phyloP scores from a whole-genome alignment of 2,113 vertebrate species.

The Solea senegalensis region DNA sequence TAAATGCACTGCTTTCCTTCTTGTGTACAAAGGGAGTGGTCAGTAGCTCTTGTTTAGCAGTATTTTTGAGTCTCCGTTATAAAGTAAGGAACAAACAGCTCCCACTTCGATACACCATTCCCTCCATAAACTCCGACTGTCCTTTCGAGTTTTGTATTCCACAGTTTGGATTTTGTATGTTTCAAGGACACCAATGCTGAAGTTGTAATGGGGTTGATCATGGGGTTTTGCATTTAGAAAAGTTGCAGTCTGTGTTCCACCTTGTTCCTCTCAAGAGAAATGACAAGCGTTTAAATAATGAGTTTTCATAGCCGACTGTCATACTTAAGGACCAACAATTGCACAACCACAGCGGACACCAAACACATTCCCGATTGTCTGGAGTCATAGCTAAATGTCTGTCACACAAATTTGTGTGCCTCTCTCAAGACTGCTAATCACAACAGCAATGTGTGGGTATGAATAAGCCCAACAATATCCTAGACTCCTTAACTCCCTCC shows the following conservation, averaged over 20 bases:
- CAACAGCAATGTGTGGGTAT: slow-evolving; percentile 40
- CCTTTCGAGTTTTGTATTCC: slow-evolving; percentile 10
- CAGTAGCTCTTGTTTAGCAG: background rate
- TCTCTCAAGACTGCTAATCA: slow-evolving; percentile 62
- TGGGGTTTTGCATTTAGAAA: background rate
- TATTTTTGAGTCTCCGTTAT: background rate
- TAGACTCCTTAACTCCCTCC: slow-evolving; percentile 42
- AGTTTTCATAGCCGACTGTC: slow-evolving; percentile 4
- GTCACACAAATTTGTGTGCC: slow-evolving; percentile 48
- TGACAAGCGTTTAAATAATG: slow-evolving; percentile 8
- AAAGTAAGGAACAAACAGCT: background rate
- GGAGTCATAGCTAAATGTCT: slow-evolving; percentile 52
- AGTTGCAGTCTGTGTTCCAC: slow-evolving; percentile 12
- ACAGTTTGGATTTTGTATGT: slow-evolving; percentile 1
- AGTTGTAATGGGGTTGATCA: slow-evolving; percentile 3
- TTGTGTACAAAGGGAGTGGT: background rate
- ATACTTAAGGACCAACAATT: slow-evolving; percentile 5
- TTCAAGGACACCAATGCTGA: background rate
- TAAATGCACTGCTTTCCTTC: background rate
- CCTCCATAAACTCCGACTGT: slow-evolving; percentile 12
- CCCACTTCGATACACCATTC: slow-evolving; percentile 12
- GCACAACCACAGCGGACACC: slow-evolving; percentile 14
- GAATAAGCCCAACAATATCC: slow-evolving; percentile 44
- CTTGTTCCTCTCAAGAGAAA: slow-evolving; percentile 11
- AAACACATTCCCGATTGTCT: slow-evolving; percentile 48